These are phyloP conservation scores for Unio pictorum DNA, from an alignment of 2,888 invertebrate genomes.

Conservation along the genomic window DNA sequence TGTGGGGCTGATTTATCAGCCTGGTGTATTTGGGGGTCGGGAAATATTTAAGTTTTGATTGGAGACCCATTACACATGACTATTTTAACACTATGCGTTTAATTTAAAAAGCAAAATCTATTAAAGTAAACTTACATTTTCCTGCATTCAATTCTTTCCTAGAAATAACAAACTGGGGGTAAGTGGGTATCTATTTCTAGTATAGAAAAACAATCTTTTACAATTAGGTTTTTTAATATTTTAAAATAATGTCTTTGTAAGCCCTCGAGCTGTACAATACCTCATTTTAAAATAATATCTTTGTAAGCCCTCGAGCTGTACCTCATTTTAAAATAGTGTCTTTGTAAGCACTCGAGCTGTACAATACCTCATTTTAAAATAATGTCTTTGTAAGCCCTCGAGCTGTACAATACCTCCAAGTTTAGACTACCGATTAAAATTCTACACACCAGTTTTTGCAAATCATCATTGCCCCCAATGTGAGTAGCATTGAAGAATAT, in stretches of 20 bases:
- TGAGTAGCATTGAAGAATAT: conserved; percentile 71
- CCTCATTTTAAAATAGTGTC: not conserved
- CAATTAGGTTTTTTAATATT: not conserved
- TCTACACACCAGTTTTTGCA: conserved; percentile 63
- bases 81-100: no score
- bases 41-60: no score
- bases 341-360: not conserved
- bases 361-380: not conserved
- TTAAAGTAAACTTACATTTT: no score
- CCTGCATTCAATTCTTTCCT: no score
- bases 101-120: no score
- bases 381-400: not conserved
- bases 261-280: no score
- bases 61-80: no score
- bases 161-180: no score
- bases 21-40: no score
- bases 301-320: not conserved
- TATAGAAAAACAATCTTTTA: not conserved
- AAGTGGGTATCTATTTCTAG: no score
- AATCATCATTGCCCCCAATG: conserved; percentile 69
- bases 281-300: not conserved
- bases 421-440: not conserved
- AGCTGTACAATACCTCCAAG: no score
- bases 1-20: no score
- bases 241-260: not conserved